Percentiles rank a stretch among this genome's conserved stretches.
Conservation (phyloP, 2,888 invertebrate species). For the Drosophila gaucha region DNA sequence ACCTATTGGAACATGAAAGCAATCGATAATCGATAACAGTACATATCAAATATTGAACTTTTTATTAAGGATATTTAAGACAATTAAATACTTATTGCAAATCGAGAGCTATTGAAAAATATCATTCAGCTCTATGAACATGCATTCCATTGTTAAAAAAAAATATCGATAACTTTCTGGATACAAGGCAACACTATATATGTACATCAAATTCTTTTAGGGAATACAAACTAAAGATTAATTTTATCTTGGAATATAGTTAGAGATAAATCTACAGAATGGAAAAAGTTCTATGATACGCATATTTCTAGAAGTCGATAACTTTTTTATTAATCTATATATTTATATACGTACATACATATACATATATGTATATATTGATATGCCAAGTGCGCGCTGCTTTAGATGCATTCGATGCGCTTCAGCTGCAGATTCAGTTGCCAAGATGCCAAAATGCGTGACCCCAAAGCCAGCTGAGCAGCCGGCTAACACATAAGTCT, state of each 20-base stretch:
- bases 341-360: too few species aligned
- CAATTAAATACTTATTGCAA: neutral
- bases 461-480: conserved; percentile 59
- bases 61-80: neutral
- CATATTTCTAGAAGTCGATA: neutral
- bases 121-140: too few species aligned
- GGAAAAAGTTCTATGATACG: too few species aligned
- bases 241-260: neutral
- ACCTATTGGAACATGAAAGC: neutral
- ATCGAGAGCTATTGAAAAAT: too few species aligned
- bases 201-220: neutral
- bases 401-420: conserved; percentile 16
- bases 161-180: neutral
- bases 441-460: conserved; percentile 45
- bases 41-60: neutral
- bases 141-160: too few species aligned
- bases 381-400: conserved; percentile 12
- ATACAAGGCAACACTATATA: neutral
- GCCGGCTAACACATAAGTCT: conserved; percentile 11
- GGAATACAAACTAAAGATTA: neutral
- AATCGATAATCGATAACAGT: neutral
- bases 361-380: neutral
- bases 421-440: conserved; percentile 26
- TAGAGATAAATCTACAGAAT: neutral
- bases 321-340: too few species aligned